These are phyloP conservation scores for Argyra leucocephala DNA, from an alignment of 2,888 invertebrate species.

Conservation along the genomic window DNA sequence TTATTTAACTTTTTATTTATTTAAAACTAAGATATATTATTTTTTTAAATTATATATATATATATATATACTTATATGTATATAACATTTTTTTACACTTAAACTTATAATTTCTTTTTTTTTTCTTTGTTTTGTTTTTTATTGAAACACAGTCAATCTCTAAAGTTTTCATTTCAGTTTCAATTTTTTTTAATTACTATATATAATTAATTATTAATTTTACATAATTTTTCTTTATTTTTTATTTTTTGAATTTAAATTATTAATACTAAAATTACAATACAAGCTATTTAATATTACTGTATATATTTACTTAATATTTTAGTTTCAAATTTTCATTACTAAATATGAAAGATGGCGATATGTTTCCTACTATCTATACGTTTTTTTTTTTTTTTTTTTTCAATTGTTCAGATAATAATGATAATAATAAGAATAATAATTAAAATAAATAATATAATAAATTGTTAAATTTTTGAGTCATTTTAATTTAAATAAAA, in stretches of 20 bases:
- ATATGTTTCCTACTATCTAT: slow-evolving; percentile 1
- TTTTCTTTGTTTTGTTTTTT: no score
- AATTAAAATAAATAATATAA: background rate
- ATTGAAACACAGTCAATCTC: slow-evolving; percentile 4
- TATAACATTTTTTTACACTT: background rate
- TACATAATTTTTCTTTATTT: no score
- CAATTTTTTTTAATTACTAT: no score
- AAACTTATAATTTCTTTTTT: no score
- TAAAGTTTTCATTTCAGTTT: background rate
- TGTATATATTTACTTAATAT: no score
- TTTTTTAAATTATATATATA: background rate
- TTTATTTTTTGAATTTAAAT: no score
- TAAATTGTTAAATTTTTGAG: background rate
- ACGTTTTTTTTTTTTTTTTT: background rate
- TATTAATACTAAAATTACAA: no score
- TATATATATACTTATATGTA: background rate
- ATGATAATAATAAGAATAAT: background rate
- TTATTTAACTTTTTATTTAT: background rate
- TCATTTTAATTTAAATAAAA: background rate
- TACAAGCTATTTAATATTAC: no score
- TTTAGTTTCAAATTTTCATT: background rate
- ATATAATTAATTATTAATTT: no score
- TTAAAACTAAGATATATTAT: background rate
- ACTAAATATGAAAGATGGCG: background rate
- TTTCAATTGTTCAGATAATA: background rate